Evolutionary conservation across 2,888 invertebrate genomes (phyloP).

Genomic region (Catocala sponsa): DNA sequence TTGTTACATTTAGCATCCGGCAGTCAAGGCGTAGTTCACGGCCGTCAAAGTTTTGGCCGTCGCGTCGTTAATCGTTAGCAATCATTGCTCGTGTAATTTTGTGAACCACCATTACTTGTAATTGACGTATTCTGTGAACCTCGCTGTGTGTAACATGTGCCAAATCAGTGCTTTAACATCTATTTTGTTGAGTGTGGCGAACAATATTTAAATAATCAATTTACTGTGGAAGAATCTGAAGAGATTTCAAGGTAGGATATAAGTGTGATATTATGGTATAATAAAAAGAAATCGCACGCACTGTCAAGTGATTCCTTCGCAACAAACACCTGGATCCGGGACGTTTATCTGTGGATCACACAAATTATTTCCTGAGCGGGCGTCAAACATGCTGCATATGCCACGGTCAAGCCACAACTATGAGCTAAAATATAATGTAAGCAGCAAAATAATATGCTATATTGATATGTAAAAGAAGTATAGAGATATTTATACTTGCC

Average conservation of each 20-base stretch:
- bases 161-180: constrained; percentile 27
- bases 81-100: constrained; percentile 50
- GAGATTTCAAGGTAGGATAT: neutral
- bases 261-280: neutral
- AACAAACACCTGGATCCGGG: too few relatives aligned
- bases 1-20: constrained; percentile 71
- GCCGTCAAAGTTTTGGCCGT: constrained; percentile 63
- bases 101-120: constrained; percentile 49
- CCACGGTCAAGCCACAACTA: too few relatives aligned
- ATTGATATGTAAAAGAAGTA: too few relatives aligned
- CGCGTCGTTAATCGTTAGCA: constrained; percentile 42
- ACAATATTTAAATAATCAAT: neutral
- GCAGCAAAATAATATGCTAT: too few relatives aligned
- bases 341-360: too few relatives aligned
- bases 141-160: constrained; percentile 33
- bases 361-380: too few relatives aligned
- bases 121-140: constrained; percentile 47
- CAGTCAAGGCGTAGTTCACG: constrained; percentile 71
- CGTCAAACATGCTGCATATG: too few relatives aligned
- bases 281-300: too few relatives aligned
- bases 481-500: too few relatives aligned
- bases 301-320: too few relatives aligned
- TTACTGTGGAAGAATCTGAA: neutral
- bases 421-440: too few relatives aligned
- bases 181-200: constrained; percentile 1